A percentile compares a stretch with the other conserved stretches of the same genome.
phyloP scores from a whole-genome alignment of 2,888 invertebrate species.

The Adineta ricciae region DNA sequence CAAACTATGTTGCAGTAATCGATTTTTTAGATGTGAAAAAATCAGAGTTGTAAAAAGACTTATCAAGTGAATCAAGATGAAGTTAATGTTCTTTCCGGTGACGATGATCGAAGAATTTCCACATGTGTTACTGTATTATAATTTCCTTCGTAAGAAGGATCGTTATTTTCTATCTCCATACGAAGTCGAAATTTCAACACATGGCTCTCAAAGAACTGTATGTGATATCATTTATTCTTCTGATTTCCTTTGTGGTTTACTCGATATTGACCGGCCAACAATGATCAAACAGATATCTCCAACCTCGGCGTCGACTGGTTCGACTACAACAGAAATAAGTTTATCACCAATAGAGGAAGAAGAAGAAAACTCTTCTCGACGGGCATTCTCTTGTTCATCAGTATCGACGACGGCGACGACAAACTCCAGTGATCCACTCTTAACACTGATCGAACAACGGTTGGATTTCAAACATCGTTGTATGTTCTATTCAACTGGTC shows the following conservation, averaged over 20 bases:
- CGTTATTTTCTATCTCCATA: background rate
- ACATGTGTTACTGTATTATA: conserved; percentile 17
- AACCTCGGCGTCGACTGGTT: background rate
- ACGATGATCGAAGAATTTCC: conserved; percentile 7
- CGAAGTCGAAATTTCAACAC: background rate
- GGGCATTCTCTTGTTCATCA: background rate
- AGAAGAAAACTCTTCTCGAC: background rate
- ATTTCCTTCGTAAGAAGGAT: conserved; percentile 3
- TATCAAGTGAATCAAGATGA: background rate
- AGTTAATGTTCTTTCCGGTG: conserved; percentile 8
- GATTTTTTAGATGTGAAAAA: background rate
- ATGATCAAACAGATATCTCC: background rate
- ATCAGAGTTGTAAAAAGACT: background rate
- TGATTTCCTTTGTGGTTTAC: conserved; percentile 6
- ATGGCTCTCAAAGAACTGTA: background rate
- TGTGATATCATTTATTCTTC: background rate
- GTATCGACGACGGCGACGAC: background rate
- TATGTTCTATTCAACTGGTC: conserved; percentile 21
- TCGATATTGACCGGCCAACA: background rate
- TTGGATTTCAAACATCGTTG: conserved; percentile 19
- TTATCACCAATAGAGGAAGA: background rate
- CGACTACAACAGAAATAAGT: background rate
- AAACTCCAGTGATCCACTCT: background rate
- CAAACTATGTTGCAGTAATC: too few species aligned
- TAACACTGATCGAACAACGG: background rate